Evolutionary conservation across 2,113 vertebrate genomes (phyloP).

Genomic region (Mirza zaza): DNA sequence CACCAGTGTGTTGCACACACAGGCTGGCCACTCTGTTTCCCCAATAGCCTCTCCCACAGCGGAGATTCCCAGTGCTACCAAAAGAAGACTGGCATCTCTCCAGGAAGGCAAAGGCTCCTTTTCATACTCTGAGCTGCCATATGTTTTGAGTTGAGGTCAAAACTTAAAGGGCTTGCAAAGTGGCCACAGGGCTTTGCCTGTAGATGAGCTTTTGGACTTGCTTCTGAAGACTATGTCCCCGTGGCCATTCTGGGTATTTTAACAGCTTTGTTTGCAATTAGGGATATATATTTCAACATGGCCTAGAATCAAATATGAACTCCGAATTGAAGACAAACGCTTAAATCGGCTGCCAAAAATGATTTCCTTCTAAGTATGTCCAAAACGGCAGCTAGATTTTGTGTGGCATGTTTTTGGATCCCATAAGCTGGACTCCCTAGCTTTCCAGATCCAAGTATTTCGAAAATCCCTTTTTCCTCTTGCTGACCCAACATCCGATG

Average conservation of each 20-base stretch:
- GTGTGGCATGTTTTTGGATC: conserved; percentile 67
- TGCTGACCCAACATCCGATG: not conserved
- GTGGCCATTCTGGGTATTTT: conserved; percentile 36
- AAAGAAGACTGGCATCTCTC: not conserved
- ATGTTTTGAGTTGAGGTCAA: conserved; percentile 63
- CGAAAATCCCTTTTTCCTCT: not conserved
- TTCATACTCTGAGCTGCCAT: conserved; percentile 9
- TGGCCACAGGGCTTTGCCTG: conserved; percentile 49
- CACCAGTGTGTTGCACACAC: not conserved
- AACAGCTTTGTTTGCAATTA: conserved; percentile 63
- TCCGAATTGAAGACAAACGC: conserved; percentile 80
- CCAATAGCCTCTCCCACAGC: not conserved
- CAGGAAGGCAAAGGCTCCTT: conserved; percentile 47
- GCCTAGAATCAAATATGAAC: conserved; percentile 80
- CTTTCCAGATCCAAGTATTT: not conserved
- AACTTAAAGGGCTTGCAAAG: conserved; percentile 49
- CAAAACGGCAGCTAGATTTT: conserved; percentile 62
- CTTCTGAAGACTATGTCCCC: conserved; percentile 45
- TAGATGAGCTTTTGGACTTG: conserved; percentile 55
- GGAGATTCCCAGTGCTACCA: not conserved
- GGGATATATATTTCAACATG: conserved; percentile 67
- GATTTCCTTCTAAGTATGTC: conserved; percentile 68
- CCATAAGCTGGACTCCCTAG: conserved; percentile 63
- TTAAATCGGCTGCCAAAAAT: conserved; percentile 76
- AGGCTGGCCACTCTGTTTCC: not conserved